A percentile compares a stretch with the other conserved stretches of the same genome.
Conservation (phyloP, 2,113 vertebrate genomes). For the Alethe diademata region DNA sequence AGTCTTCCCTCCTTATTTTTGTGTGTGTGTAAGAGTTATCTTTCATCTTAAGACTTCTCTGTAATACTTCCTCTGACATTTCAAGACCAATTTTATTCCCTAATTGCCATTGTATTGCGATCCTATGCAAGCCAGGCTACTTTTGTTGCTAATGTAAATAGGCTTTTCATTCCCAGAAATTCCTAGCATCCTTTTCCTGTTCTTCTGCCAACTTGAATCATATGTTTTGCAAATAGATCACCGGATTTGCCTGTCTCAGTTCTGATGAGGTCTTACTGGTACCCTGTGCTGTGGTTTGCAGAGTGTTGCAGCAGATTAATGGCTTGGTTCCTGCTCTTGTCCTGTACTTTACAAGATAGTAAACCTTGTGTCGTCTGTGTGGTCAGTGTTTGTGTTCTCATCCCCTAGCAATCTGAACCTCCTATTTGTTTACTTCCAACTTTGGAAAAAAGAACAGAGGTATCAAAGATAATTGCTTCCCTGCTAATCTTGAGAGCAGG, state of each 20-base stretch:
- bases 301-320: background rate
- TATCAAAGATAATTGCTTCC: background rate
- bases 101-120: background rate
- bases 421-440: background rate
- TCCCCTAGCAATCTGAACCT: background rate
- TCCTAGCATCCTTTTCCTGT: constrained; percentile 20
- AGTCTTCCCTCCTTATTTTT: background rate
- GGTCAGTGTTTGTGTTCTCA: background rate
- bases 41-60: background rate
- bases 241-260: background rate
- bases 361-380: background rate
- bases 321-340: background rate
- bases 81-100: background rate
- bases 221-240: background rate
- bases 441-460: background rate
- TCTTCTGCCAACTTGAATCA: background rate
- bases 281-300: background rate
- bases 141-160: constrained; percentile 17
- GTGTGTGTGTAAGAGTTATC: background rate
- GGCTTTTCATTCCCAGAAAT: background rate
- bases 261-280: background rate
- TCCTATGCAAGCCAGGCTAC: background rate
- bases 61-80: background rate
- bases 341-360: background rate
- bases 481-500: background rate